Base-by-base conservation (phyloP, 2,888 invertebrate species). In the Eupsilia transversa region DNA sequence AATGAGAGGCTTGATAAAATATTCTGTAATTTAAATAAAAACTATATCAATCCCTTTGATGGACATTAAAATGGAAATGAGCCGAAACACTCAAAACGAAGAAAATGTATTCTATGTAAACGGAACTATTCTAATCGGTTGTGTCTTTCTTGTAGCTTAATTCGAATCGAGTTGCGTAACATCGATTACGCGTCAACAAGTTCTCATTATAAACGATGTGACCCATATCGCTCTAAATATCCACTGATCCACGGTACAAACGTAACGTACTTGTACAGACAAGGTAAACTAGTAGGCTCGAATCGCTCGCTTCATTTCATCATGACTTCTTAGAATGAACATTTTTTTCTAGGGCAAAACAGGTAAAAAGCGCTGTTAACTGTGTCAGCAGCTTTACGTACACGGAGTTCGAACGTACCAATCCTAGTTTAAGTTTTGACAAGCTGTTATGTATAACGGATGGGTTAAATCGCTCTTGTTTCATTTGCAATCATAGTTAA, bases 191-290 rank as follows among this genome's bases (percentile, higher is more conserved):
- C 83, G 72, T 66, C 6, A 75, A 43, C 56, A 43, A 67, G 33
- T 73, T 73, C 63, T 86, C 69, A 79, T 84, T 84, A 76, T 79
- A 85, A 85, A 83, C 74, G 64, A 85, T 75, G 76, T 86, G 87
- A 91, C 89, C 88, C 86, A 87, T 82, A 88, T 88, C 87, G 89
- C 52, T 86, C 91, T 85, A 85, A 80, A 89, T 91, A 83, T 61
- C 75, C 80, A 87, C 77, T 87, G 86, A 85, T 88, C 87, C 88
- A 89, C 82, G 85, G 79, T 85, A 85, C 76, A 77, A 84, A 80
- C 83, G 84, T 89, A 85, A 84, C 72, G 75, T 79, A 82, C 81
- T 75, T 73, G 66, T 27, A 70, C 60, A 80, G 87, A 84, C 87
- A 87, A 88, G 89, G 88, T 70, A 82, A 86, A 84, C 88, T 71